These are phyloP conservation scores for Exocentrus adspersus DNA, from an alignment of 2,888 invertebrate genomes.

Conservation along the genomic window DNA sequence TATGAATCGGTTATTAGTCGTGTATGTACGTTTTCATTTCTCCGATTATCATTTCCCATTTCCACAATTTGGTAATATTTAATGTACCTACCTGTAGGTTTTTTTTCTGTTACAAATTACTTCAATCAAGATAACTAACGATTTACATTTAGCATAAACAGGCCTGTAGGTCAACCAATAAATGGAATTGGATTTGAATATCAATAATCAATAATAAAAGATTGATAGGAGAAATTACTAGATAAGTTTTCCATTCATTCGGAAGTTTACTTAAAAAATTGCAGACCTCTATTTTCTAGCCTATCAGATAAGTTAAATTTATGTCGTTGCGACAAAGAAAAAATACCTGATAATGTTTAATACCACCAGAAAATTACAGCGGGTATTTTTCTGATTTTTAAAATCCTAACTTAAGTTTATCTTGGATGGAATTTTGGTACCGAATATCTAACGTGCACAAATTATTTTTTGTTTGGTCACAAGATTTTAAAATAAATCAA, in stretches of 20 bases:
- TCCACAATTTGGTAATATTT: not conserved
- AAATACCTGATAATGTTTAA: too few species aligned
- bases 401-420: too few species aligned
- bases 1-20: too few species aligned
- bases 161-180: not conserved
- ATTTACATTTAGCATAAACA: slow-evolving; percentile 17
- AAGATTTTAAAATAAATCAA: too few species aligned
- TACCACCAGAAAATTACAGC: too few species aligned
- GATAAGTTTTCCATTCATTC: not conserved
- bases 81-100: not conserved
- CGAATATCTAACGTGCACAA: too few species aligned
- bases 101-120: slow-evolving; percentile 6
- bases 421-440: too few species aligned
- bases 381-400: too few species aligned
- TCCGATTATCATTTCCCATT: slow-evolving; percentile 3
- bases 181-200: slow-evolving; percentile 12
- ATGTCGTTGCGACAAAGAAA: not conserved
- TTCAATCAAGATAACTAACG: slow-evolving; percentile 13
- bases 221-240: not conserved
- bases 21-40: not conserved
- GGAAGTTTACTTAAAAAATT: not conserved
- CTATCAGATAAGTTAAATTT: not conserved
- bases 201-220: not conserved
- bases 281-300: not conserved
- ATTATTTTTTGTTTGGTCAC: too few species aligned